Base-by-base conservation (phyloP, 2,888 invertebrate species). In the Brenthis hecate region DNA sequence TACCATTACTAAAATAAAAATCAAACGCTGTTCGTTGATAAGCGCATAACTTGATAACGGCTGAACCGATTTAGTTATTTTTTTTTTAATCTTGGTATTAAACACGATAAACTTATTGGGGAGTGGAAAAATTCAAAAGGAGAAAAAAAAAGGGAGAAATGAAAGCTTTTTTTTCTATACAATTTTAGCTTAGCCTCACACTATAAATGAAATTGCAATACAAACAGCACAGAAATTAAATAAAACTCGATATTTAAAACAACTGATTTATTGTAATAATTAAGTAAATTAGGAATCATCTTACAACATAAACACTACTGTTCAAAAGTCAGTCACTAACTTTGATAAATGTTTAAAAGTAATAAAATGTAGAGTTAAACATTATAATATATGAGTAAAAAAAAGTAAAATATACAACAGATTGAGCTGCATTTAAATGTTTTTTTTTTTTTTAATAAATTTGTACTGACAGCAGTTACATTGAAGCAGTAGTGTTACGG, bases 211-310 rank as follows among this genome's bases (percentile, higher is more conserved):
- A 23, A 8, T 43, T 43, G 36, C 36, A 48, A 13, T 13, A 5
- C 32, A 14, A 13, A 43, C 36, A 14, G 13, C 43, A 8, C 6
- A n/a, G 4, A 32, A 0, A 47, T 28, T 2, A 48, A 65, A 67
- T 60, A 62, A 68, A 75, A 76, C 60, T 70, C 50, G 56, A 47
- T 71, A 73, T 82, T 86, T 85, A 84, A 85, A 87, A 86, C 84
- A 88, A 87, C 85, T 84, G 79, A 82, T 89, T 88, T 88, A 88
- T 87, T 75, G 80, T 80, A 77, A 76, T 74, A 80, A 78, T 77
- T 79, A 79, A 81, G 80, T 78, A 81, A 77, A 76, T 76, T 83
- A 82, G 80, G 81, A 80, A 81, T 81, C 85, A 81, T 77, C 76
- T 76, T 81, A 80, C 23, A 75, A 79, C 76, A 76, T 73, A 73